Evolutionary conservation across 2,888 invertebrate species (phyloP).

Genomic region (Mythimna impura): DNA sequence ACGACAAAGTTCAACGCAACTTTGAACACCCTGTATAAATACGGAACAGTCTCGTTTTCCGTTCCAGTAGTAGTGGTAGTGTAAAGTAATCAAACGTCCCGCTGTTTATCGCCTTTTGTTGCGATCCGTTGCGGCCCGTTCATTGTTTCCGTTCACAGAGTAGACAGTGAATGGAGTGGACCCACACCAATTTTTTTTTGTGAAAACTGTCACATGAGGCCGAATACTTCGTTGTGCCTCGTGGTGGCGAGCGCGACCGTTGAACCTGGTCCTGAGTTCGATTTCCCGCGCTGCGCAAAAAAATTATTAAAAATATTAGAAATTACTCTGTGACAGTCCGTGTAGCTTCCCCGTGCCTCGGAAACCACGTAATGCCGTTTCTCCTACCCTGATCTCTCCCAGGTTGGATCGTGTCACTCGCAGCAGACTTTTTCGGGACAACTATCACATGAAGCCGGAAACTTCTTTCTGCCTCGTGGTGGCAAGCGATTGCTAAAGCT

Average conservation of each 20-base stretch:
- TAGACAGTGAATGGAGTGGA: constrained; percentile 8
- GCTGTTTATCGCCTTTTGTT: constrained; percentile 55
- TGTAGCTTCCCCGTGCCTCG: too few relatives aligned
- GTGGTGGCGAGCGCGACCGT: too few relatives aligned
- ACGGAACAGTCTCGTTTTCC: constrained; percentile 19
- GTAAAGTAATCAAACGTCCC: constrained; percentile 60
- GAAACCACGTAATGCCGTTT: too few relatives aligned
- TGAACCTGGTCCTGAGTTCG: too few relatives aligned
- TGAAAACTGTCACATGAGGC: not conserved
- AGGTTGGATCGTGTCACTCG: too few relatives aligned
- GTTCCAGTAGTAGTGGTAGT: constrained; percentile 34
- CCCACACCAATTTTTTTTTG: not conserved
- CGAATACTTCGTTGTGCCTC: not conserved
- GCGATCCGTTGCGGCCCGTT: constrained; percentile 28
- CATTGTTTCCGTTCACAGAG: constrained; percentile 46
- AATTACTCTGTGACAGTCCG: too few relatives aligned
- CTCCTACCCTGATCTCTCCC: too few relatives aligned
- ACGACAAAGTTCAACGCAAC: constrained; percentile 11
- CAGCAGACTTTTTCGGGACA: not conserved
- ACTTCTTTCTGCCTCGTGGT: not conserved
- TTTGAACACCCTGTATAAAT: constrained; percentile 19
- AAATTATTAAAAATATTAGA: too few relatives aligned
- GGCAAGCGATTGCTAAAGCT: too few relatives aligned
- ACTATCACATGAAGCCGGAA: not conserved
- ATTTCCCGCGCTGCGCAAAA: too few relatives aligned